phyloP scores from a whole-genome alignment of 1,140 invertebrate genomes.

The Bombus soroeensis region DNA sequence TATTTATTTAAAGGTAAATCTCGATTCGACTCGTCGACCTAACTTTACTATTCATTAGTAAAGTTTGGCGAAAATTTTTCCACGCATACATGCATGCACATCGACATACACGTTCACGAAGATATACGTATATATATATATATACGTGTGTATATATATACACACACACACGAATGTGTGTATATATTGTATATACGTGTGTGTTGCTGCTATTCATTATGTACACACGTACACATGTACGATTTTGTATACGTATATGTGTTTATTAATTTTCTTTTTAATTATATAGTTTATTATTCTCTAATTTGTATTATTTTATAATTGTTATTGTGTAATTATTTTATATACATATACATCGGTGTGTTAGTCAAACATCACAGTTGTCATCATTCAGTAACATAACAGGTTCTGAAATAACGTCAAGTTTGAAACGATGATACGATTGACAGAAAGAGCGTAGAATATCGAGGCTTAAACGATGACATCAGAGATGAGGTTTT shows the following conservation, averaged over 20 bases:
- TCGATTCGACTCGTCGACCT: too few relatives aligned
- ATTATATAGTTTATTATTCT: too few relatives aligned
- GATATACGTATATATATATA: not conserved
- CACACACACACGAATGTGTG: not conserved
- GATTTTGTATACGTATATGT: not conserved
- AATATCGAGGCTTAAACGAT: slow-evolving; percentile 10
- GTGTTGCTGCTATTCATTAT: not conserved
- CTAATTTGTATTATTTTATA: too few relatives aligned
- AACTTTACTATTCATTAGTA: not conserved
- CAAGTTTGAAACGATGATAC: not conserved
- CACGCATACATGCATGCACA: slow-evolving; percentile 13
- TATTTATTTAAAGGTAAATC: slow-evolving; percentile 99
- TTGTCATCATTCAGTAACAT: slow-evolving; percentile 19
- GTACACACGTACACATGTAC: not conserved
- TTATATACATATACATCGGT: too few relatives aligned
- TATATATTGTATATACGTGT: not conserved
- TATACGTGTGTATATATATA: not conserved
- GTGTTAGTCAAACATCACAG: slow-evolving; percentile 31
- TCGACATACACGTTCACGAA: not conserved
- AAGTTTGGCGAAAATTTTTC: slow-evolving; percentile 20
- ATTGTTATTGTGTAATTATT: too few relatives aligned
- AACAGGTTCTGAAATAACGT: not conserved
- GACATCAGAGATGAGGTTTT: slow-evolving; percentile 33
- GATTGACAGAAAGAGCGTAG: slow-evolving; percentile 2
- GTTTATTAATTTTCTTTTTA: too few relatives aligned